Evolutionary conservation across 2,888 invertebrate species (phyloP).

Genomic region (Tipula lateralis): DNA sequence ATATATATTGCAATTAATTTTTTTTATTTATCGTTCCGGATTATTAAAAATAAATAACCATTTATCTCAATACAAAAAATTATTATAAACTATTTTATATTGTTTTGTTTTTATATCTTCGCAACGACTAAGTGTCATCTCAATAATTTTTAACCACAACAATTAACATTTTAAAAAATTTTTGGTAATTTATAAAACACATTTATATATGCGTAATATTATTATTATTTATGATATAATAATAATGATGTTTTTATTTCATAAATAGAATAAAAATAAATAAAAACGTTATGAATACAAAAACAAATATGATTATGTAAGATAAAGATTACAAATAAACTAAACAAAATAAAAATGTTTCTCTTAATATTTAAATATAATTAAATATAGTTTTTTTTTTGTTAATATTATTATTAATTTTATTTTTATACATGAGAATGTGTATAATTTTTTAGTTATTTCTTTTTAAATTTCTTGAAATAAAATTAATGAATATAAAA

Average conservation of each 20-base stretch:
- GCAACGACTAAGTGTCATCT: conserved; percentile 27
- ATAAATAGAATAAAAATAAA: background rate
- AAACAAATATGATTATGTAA: conserved; percentile 25
- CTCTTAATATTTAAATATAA: background rate
- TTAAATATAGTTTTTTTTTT: conserved; percentile 9
- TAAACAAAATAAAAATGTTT: conserved; percentile 2
- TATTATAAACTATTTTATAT: background rate
- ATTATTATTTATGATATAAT: conserved; percentile 13
- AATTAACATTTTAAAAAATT: background rate
- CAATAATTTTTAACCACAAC: background rate
- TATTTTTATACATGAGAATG: background rate
- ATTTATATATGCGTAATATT: background rate
- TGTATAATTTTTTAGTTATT: conserved; percentile 19
- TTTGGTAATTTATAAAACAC: conserved; percentile 20
- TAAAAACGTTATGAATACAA: conserved; percentile 12
- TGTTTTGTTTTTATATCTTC: background rate
- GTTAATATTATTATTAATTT: background rate
- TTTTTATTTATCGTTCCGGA: background rate
- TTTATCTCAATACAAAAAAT: too few relatives aligned
- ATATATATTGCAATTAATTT: background rate
- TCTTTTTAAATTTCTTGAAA: background rate
- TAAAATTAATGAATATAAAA: background rate
- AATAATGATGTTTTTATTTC: conserved; percentile 25
- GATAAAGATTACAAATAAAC: background rate
- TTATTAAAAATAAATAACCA: too few relatives aligned